Evolutionary conservation across 2,797 vertebrate species (phyloP).

Genomic region (Buphagus erythrorhynchus): DNA sequence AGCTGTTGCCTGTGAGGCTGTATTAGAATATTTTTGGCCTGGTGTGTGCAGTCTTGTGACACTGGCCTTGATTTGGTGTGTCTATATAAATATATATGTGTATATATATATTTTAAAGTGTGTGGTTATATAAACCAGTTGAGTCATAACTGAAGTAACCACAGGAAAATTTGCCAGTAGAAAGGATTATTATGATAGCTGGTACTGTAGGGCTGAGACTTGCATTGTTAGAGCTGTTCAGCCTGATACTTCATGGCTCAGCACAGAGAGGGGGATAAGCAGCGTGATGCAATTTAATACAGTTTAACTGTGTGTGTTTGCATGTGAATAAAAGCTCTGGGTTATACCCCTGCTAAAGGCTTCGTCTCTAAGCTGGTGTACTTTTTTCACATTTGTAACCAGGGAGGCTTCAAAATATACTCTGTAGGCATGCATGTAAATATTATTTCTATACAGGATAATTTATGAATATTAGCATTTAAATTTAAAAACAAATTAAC

Average conservation of each 20-base stretch:
- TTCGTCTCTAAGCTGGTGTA: not conserved
- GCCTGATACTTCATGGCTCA: not conserved
- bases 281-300: not conserved
- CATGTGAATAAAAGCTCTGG: not conserved
- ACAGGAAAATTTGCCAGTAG: conserved; percentile 55
- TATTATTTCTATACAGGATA: not conserved
- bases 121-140: conserved; percentile 69
- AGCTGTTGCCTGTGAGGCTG: not conserved
- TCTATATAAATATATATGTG: not conserved
- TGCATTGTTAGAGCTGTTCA: not conserved
- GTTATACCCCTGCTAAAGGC: not conserved
- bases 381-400: not conserved
- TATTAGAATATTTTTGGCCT: conserved; percentile 59
- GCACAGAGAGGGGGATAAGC: not conserved
- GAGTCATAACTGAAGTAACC: conserved; percentile 72
- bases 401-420: not conserved
- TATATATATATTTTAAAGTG: not conserved
- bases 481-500: not conserved
- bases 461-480: not conserved
- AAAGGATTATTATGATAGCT: conserved; percentile 1
- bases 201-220: not conserved
- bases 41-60: conserved; percentile 60
- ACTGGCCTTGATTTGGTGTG: conserved; percentile 20
- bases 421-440: not conserved
- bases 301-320: not conserved